A percentile compares a stretch with the other conserved stretches of the same genome.
Conservation (phyloP, 2,888 invertebrate species). For the Sericinus montela region DNA sequence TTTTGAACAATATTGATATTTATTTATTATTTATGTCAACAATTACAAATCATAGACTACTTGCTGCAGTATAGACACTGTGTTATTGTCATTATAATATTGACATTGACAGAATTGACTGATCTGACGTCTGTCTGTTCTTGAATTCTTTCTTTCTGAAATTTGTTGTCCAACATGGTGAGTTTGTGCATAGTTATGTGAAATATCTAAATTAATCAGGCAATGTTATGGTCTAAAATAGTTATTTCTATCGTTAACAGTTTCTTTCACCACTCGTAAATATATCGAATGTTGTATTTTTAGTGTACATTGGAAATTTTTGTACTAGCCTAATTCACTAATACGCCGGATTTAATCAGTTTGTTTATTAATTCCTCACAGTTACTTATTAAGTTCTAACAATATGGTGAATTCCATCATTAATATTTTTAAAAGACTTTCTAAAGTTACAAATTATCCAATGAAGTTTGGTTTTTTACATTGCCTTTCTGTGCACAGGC, state of each 20-base stretch:
- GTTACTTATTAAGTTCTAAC: neutral
- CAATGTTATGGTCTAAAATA: constrained; percentile 2
- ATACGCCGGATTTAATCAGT: constrained; percentile 4
- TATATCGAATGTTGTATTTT: constrained; percentile 3
- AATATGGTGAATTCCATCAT: constrained; percentile 3
- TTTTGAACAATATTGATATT: too few relatives aligned
- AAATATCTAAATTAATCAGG: constrained; percentile 53
- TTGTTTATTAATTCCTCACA: neutral
- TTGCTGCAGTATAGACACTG: too few relatives aligned
- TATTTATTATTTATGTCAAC: too few relatives aligned
- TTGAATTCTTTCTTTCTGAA: constrained; percentile 53
- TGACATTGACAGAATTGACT: neutral
- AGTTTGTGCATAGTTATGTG: constrained; percentile 38
- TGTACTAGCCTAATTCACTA: neutral
- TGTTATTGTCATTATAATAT: too few relatives aligned
- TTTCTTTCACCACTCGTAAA: neutral
- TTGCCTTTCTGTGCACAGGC: constrained; percentile 80
- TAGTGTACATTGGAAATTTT: neutral
- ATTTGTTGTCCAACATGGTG: constrained; percentile 69
- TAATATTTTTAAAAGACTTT: neutral
- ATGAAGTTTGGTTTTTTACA: neutral
- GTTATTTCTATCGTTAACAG: neutral
- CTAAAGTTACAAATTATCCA: neutral
- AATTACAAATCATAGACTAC: too few relatives aligned
- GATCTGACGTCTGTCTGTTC: too few relatives aligned